Percentiles rank a stretch among this genome's conserved stretches.
Conservation (phyloP, 2,113 vertebrate species). For the Naja naja region DNA sequence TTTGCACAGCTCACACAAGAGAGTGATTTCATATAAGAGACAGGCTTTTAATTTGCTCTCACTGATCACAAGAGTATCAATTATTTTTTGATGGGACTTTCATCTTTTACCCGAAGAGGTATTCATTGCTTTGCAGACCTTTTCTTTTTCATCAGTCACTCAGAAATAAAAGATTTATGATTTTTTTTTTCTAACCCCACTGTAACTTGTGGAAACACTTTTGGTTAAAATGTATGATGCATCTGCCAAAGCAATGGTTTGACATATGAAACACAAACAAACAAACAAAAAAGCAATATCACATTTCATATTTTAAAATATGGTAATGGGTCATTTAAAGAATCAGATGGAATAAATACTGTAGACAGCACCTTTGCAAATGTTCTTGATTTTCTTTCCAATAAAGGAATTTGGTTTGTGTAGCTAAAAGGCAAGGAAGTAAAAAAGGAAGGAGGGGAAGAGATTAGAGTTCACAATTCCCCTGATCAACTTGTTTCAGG, state of each 20-base stretch:
- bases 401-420: neutral
- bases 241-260: slow-evolving; percentile 61
- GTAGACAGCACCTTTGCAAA: neutral
- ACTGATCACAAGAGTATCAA: slow-evolving; percentile 69
- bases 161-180: slow-evolving; percentile 69
- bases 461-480: neutral
- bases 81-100: slow-evolving; percentile 66
- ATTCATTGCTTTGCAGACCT: slow-evolving; percentile 59
- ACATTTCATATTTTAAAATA: slow-evolving; percentile 58
- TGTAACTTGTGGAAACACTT: slow-evolving; percentile 53
- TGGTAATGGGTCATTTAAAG: slow-evolving; percentile 47
- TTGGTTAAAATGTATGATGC: slow-evolving; percentile 48
- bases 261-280: slow-evolving; percentile 33
- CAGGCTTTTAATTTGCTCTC: slow-evolving; percentile 66
- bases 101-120: slow-evolving; percentile 60
- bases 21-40: slow-evolving; percentile 54
- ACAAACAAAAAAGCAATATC: slow-evolving; percentile 20
- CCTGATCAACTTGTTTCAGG: neutral
- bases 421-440: neutral
- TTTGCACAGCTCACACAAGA: slow-evolving; percentile 62
- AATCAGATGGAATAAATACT: neutral
- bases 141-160: slow-evolving; percentile 59
- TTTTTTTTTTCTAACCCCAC: slow-evolving; percentile 47
- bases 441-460: neutral
- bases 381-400: neutral